Conservation (phyloP, 2,797 vertebrate species). For the Artibeus jamaicensis region DNA sequence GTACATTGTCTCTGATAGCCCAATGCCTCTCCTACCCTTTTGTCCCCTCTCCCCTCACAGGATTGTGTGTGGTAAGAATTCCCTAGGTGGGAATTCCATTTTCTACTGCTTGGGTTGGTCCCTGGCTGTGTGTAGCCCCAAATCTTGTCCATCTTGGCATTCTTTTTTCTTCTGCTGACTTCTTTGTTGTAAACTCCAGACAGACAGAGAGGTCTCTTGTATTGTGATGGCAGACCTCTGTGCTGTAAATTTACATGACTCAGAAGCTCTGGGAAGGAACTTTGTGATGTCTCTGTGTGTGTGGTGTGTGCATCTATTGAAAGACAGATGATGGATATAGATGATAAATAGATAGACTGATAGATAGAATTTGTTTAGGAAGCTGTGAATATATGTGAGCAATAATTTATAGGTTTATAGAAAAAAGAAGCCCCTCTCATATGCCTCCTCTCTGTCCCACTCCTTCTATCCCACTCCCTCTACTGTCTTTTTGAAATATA, state of each 20-base stretch:
- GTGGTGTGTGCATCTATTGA: not conserved
- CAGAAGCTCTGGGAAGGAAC: not conserved
- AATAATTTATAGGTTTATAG: not conserved
- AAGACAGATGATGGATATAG: not conserved
- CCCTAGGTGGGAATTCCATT: constrained; percentile 24
- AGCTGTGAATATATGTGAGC: not conserved
- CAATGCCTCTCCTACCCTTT: not conserved
- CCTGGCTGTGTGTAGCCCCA: constrained; percentile 48
- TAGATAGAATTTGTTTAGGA: not conserved
- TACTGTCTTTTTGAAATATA: not conserved
- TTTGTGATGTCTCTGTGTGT: not conserved
- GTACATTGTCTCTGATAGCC: not conserved
- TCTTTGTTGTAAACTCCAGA: constrained; percentile 14
- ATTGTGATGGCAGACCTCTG: not conserved
- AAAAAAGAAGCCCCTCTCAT: not conserved
- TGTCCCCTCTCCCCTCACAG: constrained; percentile 26
- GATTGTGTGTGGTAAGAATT: constrained; percentile 56
- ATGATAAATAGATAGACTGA: not conserved
- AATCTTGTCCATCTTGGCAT: constrained; percentile 18
- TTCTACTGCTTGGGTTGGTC: constrained; percentile 41
- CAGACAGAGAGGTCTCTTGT: not conserved
- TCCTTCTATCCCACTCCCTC: not conserved
- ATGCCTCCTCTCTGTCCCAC: not conserved
- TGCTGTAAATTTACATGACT: not conserved
- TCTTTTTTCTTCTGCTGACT: constrained; percentile 64